Evolutionary conservation across 64 coral and sea anemone species (phyloP).

Genomic region (Montipora capricornis): DNA sequence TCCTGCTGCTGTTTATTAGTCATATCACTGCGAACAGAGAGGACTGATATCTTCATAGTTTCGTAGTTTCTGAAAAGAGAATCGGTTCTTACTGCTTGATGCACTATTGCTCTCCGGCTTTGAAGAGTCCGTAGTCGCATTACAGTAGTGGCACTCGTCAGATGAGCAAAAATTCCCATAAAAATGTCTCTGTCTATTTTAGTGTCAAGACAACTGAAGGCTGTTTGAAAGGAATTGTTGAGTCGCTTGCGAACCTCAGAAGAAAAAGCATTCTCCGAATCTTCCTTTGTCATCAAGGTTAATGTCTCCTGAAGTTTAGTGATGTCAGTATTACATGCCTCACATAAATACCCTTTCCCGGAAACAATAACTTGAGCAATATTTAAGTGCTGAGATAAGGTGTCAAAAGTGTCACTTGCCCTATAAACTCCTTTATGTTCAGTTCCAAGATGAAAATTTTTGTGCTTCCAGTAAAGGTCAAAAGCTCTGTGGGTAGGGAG

Average conservation of each 20-base stretch:
- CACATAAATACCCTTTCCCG: conserved; percentile 65
- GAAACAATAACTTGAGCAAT: conserved; percentile 65
- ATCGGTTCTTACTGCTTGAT: conserved; percentile 27
- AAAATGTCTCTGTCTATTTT: conserved; percentile 68
- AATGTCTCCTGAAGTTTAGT: conserved; percentile 32
- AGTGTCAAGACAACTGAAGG: conserved; percentile 66
- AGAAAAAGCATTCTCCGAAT: conserved; percentile 1
- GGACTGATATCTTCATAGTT: conserved; percentile 22
- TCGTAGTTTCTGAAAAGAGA: conserved; percentile 22
- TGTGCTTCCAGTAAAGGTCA: conserved; percentile 54
- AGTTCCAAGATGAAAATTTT: conserved; percentile 47
- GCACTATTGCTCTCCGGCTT: conserved; percentile 44
- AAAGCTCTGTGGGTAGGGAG: conserved; percentile 32
- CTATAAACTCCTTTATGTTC: conserved; percentile 47
- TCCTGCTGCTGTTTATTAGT: conserved; percentile 9
- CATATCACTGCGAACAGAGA: neutral
- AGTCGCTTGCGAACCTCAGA: conserved; percentile 26
- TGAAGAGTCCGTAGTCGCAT: conserved; percentile 27
- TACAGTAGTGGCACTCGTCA: conserved; percentile 62
- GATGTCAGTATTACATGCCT: conserved; percentile 52
- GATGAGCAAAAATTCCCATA: conserved; percentile 63
- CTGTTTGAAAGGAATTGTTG: conserved; percentile 29
- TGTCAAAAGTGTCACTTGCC: conserved; percentile 49
- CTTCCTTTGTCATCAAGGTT: conserved; percentile 30
- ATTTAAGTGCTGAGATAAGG: conserved; percentile 61